Conservation (phyloP, 2,797 vertebrate genomes). For the Acanthurus tractus region DNA sequence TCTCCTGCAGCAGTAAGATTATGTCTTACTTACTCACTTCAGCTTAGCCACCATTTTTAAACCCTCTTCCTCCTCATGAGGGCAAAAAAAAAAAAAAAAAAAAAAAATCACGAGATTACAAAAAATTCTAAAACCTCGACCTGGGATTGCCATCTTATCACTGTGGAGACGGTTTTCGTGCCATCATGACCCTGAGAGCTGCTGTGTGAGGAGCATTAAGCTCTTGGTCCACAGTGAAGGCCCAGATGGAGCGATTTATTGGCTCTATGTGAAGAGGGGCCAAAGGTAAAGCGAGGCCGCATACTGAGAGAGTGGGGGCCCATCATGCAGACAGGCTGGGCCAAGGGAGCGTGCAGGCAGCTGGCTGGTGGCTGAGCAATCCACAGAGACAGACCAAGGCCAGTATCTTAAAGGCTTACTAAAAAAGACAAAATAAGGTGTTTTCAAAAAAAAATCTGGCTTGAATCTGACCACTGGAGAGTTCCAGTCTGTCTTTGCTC, state of each 20-base stretch:
- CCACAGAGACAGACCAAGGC: conserved; percentile 5
- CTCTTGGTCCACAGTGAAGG: conserved; percentile 28
- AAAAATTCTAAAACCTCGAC: conserved; percentile 45
- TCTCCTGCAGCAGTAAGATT: conserved; percentile 52
- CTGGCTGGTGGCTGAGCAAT: background rate
- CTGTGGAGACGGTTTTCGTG: conserved; percentile 28
- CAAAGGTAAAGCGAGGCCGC: conserved; percentile 21
- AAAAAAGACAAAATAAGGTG: conserved; percentile 5
- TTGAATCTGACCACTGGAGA: conserved; percentile 9
- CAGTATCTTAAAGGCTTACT: background rate
- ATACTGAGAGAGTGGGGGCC: background rate
- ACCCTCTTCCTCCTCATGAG: conserved; percentile 43
- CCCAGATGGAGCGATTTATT: conserved; percentile 23
- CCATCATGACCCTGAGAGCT: conserved; percentile 39
- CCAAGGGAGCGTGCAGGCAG: background rate
- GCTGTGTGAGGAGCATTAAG: conserved; percentile 38
- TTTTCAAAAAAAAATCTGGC: background rate
- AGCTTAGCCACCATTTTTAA: conserved; percentile 49
- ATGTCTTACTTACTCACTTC: conserved; percentile 46
- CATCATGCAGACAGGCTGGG: background rate
- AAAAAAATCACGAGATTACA: conserved; percentile 58
- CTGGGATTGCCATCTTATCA: conserved; percentile 57
- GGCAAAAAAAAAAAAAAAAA: conserved; percentile 8
- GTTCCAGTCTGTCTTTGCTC: conserved; percentile 10
- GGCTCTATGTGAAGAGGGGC: conserved; percentile 23